These are phyloP conservation scores for Passer montanus DNA, from an alignment of 2,113 vertebrate genomes.

Conservation along the genomic window DNA sequence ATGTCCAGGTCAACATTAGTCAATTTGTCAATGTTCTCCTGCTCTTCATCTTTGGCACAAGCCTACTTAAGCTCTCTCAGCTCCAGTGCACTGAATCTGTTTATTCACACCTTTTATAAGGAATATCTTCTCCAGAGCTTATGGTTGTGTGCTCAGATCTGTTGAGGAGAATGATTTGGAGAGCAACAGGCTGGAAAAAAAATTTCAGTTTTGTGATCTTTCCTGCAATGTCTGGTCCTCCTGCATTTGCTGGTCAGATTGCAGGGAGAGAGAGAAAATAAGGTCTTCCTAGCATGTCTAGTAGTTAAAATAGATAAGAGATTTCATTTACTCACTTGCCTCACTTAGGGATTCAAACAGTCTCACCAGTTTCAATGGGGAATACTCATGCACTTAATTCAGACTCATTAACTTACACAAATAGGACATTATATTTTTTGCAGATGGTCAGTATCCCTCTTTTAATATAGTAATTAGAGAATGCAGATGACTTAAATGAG, in stretches of 20 bases:
- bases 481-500: background rate
- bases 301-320: background rate
- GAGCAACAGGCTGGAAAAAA: background rate
- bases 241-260: background rate
- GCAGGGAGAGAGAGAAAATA: background rate
- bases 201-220: background rate
- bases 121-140: background rate
- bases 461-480: background rate
- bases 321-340: background rate
- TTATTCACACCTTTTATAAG: background rate
- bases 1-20: background rate
- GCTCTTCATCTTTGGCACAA: background rate
- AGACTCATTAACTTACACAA: background rate
- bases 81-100: background rate
- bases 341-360: background rate
- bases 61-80: fast-evolving
- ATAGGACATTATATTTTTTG: background rate
- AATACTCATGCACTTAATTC: background rate
- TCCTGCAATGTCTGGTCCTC: background rate
- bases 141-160: background rate
- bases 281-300: background rate
- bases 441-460: background rate
- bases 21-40: background rate
- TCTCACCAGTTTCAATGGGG: background rate
- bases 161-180: background rate